Percentiles rank a stretch among this genome's conserved stretches.
Evolutionary conservation across 2,113 vertebrate species (phyloP).

Genomic region (Sapajus apella): DNA sequence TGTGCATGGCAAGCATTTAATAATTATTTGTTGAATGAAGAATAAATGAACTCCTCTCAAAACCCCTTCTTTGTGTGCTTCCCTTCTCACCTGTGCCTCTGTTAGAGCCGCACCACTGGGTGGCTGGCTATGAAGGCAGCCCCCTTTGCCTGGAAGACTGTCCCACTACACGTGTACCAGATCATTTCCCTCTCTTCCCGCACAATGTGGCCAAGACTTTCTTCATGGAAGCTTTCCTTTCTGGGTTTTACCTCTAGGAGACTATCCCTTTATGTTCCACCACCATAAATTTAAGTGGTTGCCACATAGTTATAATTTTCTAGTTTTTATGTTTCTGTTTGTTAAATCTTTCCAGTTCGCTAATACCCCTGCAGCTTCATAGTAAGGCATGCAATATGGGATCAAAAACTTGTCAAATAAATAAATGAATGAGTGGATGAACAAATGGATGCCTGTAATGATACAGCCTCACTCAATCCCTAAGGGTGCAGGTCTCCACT

Average conservation of each 20-base stretch:
- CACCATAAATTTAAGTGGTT: not conserved
- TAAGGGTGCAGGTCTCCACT: not conserved
- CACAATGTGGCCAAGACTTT: not conserved
- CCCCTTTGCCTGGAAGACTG: accelerated
- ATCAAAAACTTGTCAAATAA: not conserved
- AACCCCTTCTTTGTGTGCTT: not conserved
- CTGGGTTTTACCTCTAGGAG: not conserved
- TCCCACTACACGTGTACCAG: accelerated
- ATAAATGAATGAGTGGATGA: accelerated
- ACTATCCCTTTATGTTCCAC: not conserved
- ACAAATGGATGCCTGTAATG: not conserved
- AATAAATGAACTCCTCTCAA: not conserved
- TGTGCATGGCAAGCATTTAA: not conserved
- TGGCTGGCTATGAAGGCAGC: not conserved
- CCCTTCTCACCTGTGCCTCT: not conserved
- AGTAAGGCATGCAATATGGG: too few species aligned
- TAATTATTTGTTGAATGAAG: not conserved
- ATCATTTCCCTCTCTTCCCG: not conserved
- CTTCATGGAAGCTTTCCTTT: not conserved
- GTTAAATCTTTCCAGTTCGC: not conserved
- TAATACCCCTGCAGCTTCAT: not conserved
- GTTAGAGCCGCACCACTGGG: accelerated
- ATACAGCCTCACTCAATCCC: not conserved
- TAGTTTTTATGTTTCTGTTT: not conserved
- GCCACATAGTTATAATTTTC: not conserved